Evolutionary conservation across 2,797 vertebrate species (phyloP).

Genomic region (Danio tinwini): DNA sequence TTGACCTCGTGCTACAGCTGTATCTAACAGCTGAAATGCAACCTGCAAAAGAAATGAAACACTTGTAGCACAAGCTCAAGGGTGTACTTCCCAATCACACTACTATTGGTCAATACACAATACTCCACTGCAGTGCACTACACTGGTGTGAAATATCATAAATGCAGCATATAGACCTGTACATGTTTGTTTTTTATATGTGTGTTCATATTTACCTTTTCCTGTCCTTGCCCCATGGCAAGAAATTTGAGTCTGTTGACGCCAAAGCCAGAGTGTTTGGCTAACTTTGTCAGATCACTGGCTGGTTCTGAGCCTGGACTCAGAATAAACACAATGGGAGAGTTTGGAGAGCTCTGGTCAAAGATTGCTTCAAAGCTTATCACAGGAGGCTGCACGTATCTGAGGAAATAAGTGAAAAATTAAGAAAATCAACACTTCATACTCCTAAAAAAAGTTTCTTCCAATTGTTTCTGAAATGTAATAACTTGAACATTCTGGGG

Average conservation of each 20-base stretch:
- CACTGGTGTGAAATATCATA: neutral
- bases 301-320: conserved; percentile 95
- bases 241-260: conserved; percentile 89
- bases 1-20: conserved; percentile 80
- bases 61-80: neutral
- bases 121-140: neutral
- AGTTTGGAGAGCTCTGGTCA: conserved; percentile 89
- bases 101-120: neutral
- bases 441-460: neutral
- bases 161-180: neutral
- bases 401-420: conserved; percentile 62
- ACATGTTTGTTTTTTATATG: neutral
- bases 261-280: conserved; percentile 85
- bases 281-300: conserved; percentile 91
- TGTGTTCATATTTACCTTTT: conserved; percentile 78
- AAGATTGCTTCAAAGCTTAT: conserved; percentile 91
- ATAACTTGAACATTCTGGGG: neutral
- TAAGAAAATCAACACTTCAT: neutral
- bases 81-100: neutral
- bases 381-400: conserved; percentile 95
- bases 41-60: conserved; percentile 74
- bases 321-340: conserved; percentile 94
- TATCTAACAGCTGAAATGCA: conserved; percentile 89
- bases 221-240: conserved; percentile 98
- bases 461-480: neutral